Percentiles rank a stretch among this genome's conserved stretches.
phyloP scores from a whole-genome alignment of 1,140 invertebrate genomes.

The Battus philenor region DNA sequence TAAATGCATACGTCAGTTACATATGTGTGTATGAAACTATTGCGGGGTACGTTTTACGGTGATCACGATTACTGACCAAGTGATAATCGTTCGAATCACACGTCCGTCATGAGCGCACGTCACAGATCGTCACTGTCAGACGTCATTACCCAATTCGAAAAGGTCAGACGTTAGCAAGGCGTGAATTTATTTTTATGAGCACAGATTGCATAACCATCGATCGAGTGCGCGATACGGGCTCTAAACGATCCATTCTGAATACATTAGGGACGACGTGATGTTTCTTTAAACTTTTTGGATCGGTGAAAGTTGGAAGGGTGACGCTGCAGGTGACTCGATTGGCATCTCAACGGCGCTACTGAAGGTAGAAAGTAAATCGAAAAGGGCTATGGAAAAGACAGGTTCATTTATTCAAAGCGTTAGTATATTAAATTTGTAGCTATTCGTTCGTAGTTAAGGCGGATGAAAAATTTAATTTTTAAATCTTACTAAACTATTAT shows the following conservation, averaged over 20 bases:
- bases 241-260: constrained; percentile 13
- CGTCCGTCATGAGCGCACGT: constrained; percentile 1
- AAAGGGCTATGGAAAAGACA: constrained; percentile 9
- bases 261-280: constrained; percentile 6
- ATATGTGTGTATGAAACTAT: background rate
- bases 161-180: constrained; percentile 7
- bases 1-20: no score
- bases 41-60: background rate
- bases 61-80: constrained; percentile 8
- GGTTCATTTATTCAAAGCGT: constrained; percentile 16
- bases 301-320: background rate
- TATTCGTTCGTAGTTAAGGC: no score
- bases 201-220: constrained; percentile 6
- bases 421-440: constrained; percentile 13
- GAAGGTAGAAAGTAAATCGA: constrained; percentile 2
- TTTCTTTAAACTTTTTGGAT: constrained; percentile 9
- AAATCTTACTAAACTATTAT: no score
- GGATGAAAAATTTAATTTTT: no score
- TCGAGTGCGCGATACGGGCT: constrained; percentile 2
- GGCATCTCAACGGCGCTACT: background rate
- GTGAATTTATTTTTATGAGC: constrained; percentile 7
- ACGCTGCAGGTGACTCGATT: constrained; percentile 7
- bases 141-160: constrained; percentile 10
- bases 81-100: constrained; percentile 4
- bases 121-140: constrained; percentile 7